phyloP scores from a whole-genome alignment of 2,797 vertebrate genomes.

The Eulemur mongoz region DNA sequence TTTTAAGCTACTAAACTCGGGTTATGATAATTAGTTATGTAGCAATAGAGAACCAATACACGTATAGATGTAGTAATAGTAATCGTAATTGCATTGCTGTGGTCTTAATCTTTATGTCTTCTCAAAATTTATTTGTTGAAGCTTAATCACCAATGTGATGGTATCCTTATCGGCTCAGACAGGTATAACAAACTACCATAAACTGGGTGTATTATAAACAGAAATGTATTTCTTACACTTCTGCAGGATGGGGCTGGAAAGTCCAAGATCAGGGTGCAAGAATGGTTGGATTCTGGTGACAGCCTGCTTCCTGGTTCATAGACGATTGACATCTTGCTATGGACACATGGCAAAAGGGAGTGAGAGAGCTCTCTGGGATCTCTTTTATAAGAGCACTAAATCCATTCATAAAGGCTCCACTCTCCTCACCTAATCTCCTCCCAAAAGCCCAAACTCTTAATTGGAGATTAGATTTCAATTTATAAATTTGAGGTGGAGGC shows the following conservation, averaged over 20 bases:
- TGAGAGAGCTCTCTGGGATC: background rate
- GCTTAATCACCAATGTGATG: background rate
- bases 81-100: background rate
- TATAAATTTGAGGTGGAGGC: background rate
- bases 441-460: background rate
- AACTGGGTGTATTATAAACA: background rate
- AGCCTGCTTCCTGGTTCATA: background rate
- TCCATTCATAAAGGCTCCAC: background rate
- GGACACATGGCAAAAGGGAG: background rate
- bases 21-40: background rate
- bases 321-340: background rate
- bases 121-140: background rate
- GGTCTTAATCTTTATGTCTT: background rate
- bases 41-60: background rate
- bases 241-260: background rate
- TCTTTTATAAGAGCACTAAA: background rate
- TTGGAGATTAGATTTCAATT: background rate
- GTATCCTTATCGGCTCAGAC: background rate
- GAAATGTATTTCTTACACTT: background rate
- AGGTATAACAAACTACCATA: background rate
- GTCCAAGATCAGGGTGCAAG: background rate
- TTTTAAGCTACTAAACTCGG: background rate
- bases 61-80: background rate
- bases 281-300: background rate
- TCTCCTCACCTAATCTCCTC: background rate